phyloP scores from a whole-genome alignment of 2,113 vertebrate genomes.

The Mystacornis crossleyi region DNA sequence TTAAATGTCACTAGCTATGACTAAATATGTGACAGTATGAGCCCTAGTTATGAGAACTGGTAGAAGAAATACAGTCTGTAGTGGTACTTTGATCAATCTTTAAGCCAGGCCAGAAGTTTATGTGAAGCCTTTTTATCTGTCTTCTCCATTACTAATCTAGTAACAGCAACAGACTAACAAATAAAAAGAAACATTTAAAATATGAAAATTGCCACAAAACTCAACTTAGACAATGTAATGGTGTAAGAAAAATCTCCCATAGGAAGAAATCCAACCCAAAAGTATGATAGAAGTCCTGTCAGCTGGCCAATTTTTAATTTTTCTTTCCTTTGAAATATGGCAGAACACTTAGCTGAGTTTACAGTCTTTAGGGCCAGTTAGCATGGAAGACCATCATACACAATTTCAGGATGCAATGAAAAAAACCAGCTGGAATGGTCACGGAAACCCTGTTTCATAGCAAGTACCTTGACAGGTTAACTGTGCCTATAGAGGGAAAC shows the following conservation, averaged over 20 bases:
- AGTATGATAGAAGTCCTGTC: not conserved
- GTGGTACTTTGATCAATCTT: not conserved
- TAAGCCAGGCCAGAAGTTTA: not conserved
- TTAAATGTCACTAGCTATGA: not conserved
- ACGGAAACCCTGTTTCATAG: conserved; percentile 64
- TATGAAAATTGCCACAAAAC: not conserved
- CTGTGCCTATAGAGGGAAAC: conserved; percentile 52
- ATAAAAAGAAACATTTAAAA: conserved; percentile 14
- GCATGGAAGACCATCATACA: conserved; percentile 33
- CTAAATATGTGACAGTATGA: not conserved
- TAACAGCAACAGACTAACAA: not conserved
- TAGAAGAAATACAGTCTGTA: not conserved
- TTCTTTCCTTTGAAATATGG: not conserved
- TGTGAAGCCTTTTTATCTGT: not conserved
- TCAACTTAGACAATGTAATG: not conserved
- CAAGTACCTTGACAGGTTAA: conserved; percentile 60
- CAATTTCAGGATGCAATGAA: conserved; percentile 62
- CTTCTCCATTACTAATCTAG: not conserved
- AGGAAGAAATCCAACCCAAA: not conserved
- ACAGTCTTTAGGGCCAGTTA: conserved; percentile 38
- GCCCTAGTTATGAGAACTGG: not conserved
- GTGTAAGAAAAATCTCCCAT: not conserved
- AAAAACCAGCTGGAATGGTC: conserved; percentile 47
- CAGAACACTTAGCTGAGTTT: conserved; percentile 24
- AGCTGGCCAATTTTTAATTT: not conserved